These are phyloP conservation scores for Hyalella azteca DNA, from an alignment of 2,888 invertebrate genomes.

Conservation along the genomic window DNA sequence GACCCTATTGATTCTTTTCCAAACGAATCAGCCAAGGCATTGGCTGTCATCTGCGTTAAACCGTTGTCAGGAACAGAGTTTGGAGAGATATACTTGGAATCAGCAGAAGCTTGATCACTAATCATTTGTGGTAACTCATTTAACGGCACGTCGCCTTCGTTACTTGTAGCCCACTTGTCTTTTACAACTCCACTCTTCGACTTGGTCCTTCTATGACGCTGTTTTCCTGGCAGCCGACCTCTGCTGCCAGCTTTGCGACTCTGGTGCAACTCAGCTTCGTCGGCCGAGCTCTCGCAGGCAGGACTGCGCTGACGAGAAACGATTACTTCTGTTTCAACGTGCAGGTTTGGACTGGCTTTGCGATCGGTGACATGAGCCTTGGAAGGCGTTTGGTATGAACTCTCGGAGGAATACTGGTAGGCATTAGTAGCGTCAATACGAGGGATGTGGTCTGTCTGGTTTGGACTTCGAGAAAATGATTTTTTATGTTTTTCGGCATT, in stretches of 20 bases:
- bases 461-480: conserved; percentile 39
- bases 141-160: background rate
- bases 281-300: background rate
- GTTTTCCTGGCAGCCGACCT: background rate
- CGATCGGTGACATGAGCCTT: background rate
- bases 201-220: background rate
- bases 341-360: background rate
- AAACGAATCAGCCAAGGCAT: conserved; percentile 1
- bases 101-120: background rate
- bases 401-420: conserved; percentile 42
- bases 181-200: background rate
- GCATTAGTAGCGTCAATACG: conserved; percentile 43
- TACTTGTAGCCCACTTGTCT: background rate
- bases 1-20: background rate
- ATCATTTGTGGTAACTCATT: background rate
- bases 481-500: conserved; percentile 34
- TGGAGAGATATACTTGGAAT: background rate
- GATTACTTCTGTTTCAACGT: background rate
- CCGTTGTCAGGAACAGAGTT: background rate
- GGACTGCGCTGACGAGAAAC: background rate
- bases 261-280: background rate
- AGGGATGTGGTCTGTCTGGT: conserved; percentile 44
- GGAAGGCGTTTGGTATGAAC: conserved; percentile 22
- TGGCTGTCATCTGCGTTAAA: background rate
- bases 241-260: background rate